phyloP scores from a whole-genome alignment of 2,888 invertebrate genomes.

The Ctena decussata region DNA sequence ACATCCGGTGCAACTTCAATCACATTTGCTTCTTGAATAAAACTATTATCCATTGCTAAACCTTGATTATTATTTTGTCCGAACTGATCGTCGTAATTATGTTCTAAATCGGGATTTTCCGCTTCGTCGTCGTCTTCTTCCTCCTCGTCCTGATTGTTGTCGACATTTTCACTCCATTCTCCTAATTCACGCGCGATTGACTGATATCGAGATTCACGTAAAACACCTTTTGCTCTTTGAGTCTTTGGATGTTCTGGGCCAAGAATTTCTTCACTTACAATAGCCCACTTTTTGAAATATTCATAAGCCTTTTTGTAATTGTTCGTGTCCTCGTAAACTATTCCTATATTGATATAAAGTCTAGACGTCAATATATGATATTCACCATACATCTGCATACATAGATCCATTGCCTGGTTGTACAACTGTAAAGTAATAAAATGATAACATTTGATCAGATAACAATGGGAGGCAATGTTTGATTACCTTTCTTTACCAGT shows the following conservation, averaged over 20 bases:
- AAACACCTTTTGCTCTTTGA: slow-evolving; percentile 85
- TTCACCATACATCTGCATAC: slow-evolving; percentile 86
- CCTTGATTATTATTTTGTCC: slow-evolving; percentile 67
- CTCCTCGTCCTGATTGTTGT: slow-evolving; percentile 70
- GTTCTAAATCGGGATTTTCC: slow-evolving; percentile 79
- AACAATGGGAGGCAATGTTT: no score
- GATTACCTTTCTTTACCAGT: no score
- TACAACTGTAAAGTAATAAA: slow-evolving; percentile 80
- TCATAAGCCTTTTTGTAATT: slow-evolving; percentile 85
- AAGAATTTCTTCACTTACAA: slow-evolving; percentile 84
- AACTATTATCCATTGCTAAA: slow-evolving; percentile 62
- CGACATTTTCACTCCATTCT: slow-evolving; percentile 76
- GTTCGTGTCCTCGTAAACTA: slow-evolving; percentile 85
- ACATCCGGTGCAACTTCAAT: slow-evolving; percentile 59
- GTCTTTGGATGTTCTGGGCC: slow-evolving; percentile 86
- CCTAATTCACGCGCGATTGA: slow-evolving; percentile 83
- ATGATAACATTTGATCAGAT: not conserved
- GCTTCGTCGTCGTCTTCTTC: slow-evolving; percentile 73
- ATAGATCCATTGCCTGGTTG: slow-evolving; percentile 85
- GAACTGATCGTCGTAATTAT: slow-evolving; percentile 81
- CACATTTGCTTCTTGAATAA: slow-evolving; percentile 58
- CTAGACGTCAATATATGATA: slow-evolving; percentile 84
- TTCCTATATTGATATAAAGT: slow-evolving; percentile 86
- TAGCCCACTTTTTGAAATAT: slow-evolving; percentile 85
- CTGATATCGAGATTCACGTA: slow-evolving; percentile 83